These are phyloP conservation scores for Ylistrum balloti DNA, from an alignment of 1,140 invertebrate genomes.

Conservation along the genomic window DNA sequence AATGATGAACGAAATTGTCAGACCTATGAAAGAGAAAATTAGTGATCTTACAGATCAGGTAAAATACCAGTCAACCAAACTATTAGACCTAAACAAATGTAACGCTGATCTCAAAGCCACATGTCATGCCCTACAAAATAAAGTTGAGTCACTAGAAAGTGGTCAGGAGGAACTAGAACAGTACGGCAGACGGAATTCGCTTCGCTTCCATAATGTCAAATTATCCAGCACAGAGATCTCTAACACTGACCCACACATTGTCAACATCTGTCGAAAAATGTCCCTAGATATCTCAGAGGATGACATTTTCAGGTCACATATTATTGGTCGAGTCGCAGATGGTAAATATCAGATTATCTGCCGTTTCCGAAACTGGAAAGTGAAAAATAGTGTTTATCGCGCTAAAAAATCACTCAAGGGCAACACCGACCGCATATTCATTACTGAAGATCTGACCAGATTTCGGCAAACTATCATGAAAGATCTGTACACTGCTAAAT, in stretches of 20 bases:
- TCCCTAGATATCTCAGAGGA: slow-evolving; percentile 36
- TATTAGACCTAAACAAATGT: not conserved
- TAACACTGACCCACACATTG: not conserved
- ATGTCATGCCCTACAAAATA: not conserved
- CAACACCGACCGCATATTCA: not conserved
- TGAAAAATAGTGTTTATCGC: slow-evolving; percentile 46
- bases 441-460: slow-evolving; percentile 49
- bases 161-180: not conserved
- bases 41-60: not conserved
- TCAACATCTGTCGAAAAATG: slow-evolving; percentile 36
- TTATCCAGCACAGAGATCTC: not conserved
- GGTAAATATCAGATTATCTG: slow-evolving; percentile 48
- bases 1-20: not conserved
- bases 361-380: slow-evolving; percentile 53
- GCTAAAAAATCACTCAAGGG: slow-evolving; percentile 42
- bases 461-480: not conserved
- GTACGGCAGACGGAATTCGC: not conserved
- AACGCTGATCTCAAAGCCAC: not conserved
- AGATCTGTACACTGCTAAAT: not conserved
- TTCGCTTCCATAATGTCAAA: not conserved
- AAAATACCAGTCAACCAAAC: not conserved
- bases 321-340: slow-evolving; percentile 18
- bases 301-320: slow-evolving; percentile 49
- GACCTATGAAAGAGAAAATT: not conserved
- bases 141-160: not conserved